Base-by-base conservation (phyloP, 2,888 invertebrate species). In the Phytoseiulus persimilis region DNA sequence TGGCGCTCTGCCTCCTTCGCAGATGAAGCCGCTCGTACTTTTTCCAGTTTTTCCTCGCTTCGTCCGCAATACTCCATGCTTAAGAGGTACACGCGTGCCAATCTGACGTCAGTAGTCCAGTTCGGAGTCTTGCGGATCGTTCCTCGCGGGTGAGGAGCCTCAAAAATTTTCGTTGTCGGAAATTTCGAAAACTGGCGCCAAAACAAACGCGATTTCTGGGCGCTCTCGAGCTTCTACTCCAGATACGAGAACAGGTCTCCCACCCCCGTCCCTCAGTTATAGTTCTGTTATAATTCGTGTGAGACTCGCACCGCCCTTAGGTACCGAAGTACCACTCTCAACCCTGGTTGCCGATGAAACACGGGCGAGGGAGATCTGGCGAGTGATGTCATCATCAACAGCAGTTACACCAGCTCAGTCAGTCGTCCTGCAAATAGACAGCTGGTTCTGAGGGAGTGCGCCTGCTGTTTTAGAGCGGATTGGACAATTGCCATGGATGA, bases 401-500 rank as follows among this genome's bases (percentile, higher is more conserved):
- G 65, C 65, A 65, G 65, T 18, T 11, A 65, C 65, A 65, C 11
- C 65, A 65, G 65, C 18, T 65, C 65, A 65, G 65, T 65, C 65
- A 65, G 65, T 65, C 9, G 65, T 65, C 11, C 65, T 65, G 65
- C 65, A 23, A 28, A 65, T 23, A 65, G 65, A 65, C 65, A 65
- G 65, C 65, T 65, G 65, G 65, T 65, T 65, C 65, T 65, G 65
- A 65, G 65, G 65, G 65, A 65, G 18, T 65, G 65, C 23, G 1
- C 23, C 23, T 65, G 65, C 65, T 65, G 65, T 65, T 65, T 65
- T 65, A 65, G 65, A 65, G 18, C 65, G 18, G 65, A 65, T 65
- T 65, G 65, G 18, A 65, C 65, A 65, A 28, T 65, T 65, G 33
- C 33, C 45, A 87, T 87, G 87, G 87, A 87, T 6, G 87, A 87